Percentiles rank a stretch among this genome's conserved stretches.
Evolutionary conservation across 2,888 invertebrate genomes (phyloP).

Genomic region (Drosophila rellima): DNA sequence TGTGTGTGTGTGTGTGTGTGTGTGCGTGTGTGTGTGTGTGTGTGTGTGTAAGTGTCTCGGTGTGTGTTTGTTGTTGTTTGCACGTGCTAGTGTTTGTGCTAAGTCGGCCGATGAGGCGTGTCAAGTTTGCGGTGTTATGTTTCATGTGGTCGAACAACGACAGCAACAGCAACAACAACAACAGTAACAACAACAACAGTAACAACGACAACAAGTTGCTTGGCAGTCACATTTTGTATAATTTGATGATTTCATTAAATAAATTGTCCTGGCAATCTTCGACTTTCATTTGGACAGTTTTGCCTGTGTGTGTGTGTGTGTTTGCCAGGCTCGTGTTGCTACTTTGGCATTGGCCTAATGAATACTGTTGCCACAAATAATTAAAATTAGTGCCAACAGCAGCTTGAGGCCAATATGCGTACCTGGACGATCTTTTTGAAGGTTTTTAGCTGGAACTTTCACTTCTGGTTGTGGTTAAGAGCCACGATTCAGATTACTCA

Average conservation of each 20-base stretch:
- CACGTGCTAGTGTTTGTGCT: conserved; percentile 27
- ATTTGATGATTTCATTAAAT: conserved; percentile 79
- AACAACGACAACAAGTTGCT: conserved; percentile 51
- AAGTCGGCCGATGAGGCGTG: conserved; percentile 32
- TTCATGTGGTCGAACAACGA: conserved; percentile 54
- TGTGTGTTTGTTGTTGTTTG: conserved; percentile 4
- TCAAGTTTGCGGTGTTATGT: conserved; percentile 63
- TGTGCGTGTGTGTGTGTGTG: conserved; percentile 3
- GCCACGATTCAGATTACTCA: conserved; percentile 18
- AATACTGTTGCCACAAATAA: conserved; percentile 55
- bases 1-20: conserved; percentile 1
- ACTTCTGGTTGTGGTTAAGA: too few relatives aligned
- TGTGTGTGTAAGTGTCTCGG: too few relatives aligned
- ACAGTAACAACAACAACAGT: conserved; percentile 12
- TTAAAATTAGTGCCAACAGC: conserved; percentile 61
- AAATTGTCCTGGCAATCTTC: conserved; percentile 52
- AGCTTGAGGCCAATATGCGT: conserved; percentile 22
- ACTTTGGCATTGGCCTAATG: conserved; percentile 26
- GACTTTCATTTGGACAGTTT: conserved; percentile 13
- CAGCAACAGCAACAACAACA: conserved; percentile 25
- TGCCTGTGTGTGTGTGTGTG: conserved; percentile 8
- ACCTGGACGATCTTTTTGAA: conserved; percentile 33
- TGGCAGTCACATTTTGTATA: conserved; percentile 66
- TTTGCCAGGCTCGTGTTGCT: conserved; percentile 23
- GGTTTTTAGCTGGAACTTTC: conserved; percentile 1